These are phyloP conservation scores for Brachionus paranguensis DNA, from an alignment of 1,140 invertebrate species.

Conservation along the genomic window DNA sequence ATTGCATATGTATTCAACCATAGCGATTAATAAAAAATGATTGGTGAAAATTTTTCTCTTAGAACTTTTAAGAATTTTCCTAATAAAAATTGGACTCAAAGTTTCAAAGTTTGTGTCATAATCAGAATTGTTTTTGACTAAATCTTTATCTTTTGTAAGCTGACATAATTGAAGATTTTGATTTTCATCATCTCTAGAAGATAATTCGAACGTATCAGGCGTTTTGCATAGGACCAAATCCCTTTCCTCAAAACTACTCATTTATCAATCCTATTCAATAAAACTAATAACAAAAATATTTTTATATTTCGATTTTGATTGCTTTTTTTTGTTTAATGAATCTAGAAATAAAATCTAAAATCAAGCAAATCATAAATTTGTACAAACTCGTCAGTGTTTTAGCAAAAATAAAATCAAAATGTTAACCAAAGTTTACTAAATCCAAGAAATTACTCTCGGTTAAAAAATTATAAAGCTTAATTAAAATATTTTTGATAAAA, in stretches of 20 bases:
- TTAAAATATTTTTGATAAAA: background rate
- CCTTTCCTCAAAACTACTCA: background rate
- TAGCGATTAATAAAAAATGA: background rate
- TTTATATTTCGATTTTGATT: too few species aligned
- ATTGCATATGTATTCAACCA: constrained; percentile 28
- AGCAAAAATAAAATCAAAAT: too few species aligned
- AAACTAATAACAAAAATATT: too few species aligned
- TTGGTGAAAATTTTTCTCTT: background rate
- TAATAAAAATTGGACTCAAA: background rate
- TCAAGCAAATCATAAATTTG: background rate
- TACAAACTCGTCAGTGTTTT: background rate
- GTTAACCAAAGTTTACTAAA: background rate
- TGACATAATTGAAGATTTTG: too few species aligned
- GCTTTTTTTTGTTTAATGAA: too few species aligned
- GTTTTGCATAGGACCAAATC: background rate
- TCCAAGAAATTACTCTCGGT: background rate
- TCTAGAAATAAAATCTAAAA: background rate
- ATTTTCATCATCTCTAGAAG: background rate
- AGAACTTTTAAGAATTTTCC: background rate
- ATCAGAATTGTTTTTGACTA: too few species aligned
- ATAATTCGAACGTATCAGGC: background rate
- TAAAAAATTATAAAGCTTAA: background rate
- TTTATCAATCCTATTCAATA: background rate
- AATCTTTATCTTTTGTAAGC: too few species aligned
- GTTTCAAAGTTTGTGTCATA: too few species aligned